A percentile compares a stretch with the other conserved stretches of the same genome.
Evolutionary conservation across 2,888 invertebrate species (phyloP).

Genomic region (Parapristionchus giblindavisi): DNA sequence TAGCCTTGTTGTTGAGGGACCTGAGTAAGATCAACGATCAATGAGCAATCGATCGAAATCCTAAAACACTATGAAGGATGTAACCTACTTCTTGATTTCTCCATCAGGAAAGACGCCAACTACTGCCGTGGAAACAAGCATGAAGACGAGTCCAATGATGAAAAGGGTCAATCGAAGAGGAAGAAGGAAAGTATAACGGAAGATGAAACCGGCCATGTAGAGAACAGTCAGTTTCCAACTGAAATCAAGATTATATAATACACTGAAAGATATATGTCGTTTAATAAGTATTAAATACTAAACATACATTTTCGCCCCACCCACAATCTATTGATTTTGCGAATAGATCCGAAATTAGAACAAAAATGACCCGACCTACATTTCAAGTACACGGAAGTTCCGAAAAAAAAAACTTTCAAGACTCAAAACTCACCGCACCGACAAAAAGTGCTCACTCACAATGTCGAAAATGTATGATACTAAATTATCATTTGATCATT

Average conservation of each 20-base stretch:
- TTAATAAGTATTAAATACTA: too few relatives aligned
- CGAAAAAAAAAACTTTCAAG: too few relatives aligned
- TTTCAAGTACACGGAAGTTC: too few relatives aligned
- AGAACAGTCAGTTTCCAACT: constrained; percentile 82
- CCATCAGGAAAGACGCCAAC: constrained; percentile 79
- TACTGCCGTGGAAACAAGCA: constrained; percentile 77
- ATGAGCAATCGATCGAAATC: not conserved
- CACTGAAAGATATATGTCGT: too few relatives aligned
- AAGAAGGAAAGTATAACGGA: constrained; percentile 88
- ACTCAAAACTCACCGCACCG: too few relatives aligned
- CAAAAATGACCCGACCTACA: too few relatives aligned
- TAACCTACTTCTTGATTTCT: constrained; percentile 50
- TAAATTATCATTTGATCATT: too few relatives aligned
- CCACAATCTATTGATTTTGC: too few relatives aligned
- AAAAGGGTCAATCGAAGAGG: constrained; percentile 76
- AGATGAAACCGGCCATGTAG: constrained; percentile 91
- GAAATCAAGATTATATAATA: constrained; percentile 44
- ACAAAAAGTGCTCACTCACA: too few relatives aligned
- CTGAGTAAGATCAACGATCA: not conserved
- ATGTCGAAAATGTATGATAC: too few relatives aligned
- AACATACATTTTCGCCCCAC: too few relatives aligned
- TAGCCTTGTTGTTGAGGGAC: constrained; percentile 77
- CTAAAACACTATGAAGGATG: not conserved
- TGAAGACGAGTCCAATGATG: constrained; percentile 73
- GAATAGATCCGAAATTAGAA: too few relatives aligned